A percentile compares a stretch with the other conserved stretches of the same genome.
phyloP scores from a whole-genome alignment of 2,113 vertebrate genomes.

The Empidonax traillii region DNA sequence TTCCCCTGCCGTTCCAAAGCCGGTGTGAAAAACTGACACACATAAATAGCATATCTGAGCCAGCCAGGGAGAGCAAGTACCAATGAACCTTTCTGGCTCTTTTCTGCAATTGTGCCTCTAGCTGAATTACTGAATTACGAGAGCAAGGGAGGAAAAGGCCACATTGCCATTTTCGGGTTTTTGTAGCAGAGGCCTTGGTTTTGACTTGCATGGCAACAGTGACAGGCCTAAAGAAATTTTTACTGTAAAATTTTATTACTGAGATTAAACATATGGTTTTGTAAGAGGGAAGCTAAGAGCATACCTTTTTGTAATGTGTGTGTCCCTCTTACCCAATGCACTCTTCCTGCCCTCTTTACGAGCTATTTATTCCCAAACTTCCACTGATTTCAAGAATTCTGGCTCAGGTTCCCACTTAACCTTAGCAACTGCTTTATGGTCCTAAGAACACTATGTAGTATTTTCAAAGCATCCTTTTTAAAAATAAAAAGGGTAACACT shows the following conservation, averaged over 20 bases:
- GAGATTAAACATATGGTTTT: neutral
- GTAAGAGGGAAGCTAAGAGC: neutral
- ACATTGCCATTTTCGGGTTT: neutral
- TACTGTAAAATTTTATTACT: neutral
- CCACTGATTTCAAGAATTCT: neutral
- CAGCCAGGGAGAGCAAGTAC: neutral
- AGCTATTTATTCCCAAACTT: neutral
- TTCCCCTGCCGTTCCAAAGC: neutral
- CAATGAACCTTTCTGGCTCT: rapidly evolving
- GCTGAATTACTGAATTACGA: neutral
- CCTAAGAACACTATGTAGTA: rapidly evolving
- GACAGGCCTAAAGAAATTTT: neutral
- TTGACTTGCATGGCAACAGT: neutral
- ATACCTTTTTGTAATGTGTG: neutral
- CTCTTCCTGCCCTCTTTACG: neutral
- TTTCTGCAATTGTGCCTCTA: neutral
- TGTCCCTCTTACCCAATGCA: neutral
- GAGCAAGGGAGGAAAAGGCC: neutral
- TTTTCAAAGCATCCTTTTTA: neutral
- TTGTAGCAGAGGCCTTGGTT: neutral
- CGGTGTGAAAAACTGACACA: neutral
- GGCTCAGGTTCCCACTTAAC: neutral
- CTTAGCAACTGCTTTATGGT: neutral
- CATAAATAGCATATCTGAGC: neutral
- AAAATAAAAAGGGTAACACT: neutral